These are phyloP conservation scores for Euborellia annulipes DNA, from an alignment of 1,140 invertebrate genomes.

Conservation along the genomic window DNA sequence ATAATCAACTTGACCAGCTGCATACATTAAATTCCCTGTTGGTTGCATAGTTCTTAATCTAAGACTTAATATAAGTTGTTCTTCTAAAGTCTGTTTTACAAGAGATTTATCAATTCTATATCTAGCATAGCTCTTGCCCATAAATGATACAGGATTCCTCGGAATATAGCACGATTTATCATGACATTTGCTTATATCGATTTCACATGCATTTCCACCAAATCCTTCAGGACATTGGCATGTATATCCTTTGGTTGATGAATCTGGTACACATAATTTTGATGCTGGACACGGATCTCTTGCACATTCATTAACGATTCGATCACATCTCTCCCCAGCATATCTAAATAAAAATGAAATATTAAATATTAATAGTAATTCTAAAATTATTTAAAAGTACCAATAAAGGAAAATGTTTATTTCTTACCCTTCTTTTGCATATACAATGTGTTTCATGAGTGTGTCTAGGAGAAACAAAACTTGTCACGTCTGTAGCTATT, in stretches of 20 bases:
- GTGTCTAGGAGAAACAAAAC: constrained; percentile 72
- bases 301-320: constrained; percentile 60
- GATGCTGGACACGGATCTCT: constrained; percentile 51
- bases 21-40: constrained; percentile 75
- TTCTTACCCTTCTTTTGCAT: constrained; percentile 65
- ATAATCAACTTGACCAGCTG: constrained; percentile 73
- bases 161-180: constrained; percentile 48
- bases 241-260: constrained; percentile 48
- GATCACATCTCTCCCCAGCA: constrained; percentile 30
- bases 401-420: constrained; percentile 32
- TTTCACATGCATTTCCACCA: constrained; percentile 46
- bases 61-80: constrained; percentile 61
- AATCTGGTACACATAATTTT: constrained; percentile 59
- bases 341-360: constrained; percentile 18
- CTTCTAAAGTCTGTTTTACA: constrained; percentile 49
- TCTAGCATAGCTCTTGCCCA: constrained; percentile 68
- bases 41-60: constrained; percentile 68
- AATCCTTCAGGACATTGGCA: constrained; percentile 64
- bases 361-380: too few species aligned
- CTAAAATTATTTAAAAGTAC: background rate
- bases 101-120: constrained; percentile 51
- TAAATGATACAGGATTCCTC: constrained; percentile 59
- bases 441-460: constrained; percentile 60
- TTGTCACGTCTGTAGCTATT: constrained; percentile 58
- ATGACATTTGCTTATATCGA: constrained; percentile 44